Evolutionary conservation across 1,140 invertebrate species (phyloP), one percentile per base, ranked within the genome.

Genomic region (Philaenus spumarius): DNA sequence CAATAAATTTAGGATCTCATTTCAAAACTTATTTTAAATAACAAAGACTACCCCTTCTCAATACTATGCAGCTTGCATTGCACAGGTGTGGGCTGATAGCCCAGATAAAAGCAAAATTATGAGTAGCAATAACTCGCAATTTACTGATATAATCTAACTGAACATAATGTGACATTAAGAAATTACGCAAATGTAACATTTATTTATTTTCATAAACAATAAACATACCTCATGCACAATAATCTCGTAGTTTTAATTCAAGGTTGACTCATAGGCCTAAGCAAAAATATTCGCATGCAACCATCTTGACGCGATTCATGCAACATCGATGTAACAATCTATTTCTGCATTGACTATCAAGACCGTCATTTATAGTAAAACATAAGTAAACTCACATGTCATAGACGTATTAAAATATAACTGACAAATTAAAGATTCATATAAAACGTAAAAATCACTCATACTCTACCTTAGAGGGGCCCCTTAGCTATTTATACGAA

Each of bases 291-390:
- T 65, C 60, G 62, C 67, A 62, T 66, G 66, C 67, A 68, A 67
- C 67, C 67, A 69, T 69, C 66, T 69, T 69, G 67, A 66, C 67
- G 67, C 67, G 64, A 67, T 62, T 66, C 66, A 66, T 65, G 67
- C 66, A 66, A 66, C 66, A 62, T 64, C 58, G 60, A 64, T 62
- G 62, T 63, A 60, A 62, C 61, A 58, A 37, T 23, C 53, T 57
- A 58, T 64, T 63, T 60, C 46, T 65, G 61, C 63, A 62, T 47
- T 56, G 24, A 42, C 23, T 47, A 35, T 23, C 15, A 55, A 53
- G 23, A 15, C 34, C 26, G n/a, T 52, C 56, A 55, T 51, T 48
- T 54, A 48, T 43, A 20, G 30, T 19, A 58, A 35, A 2, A 23
- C 15, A 20, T 30, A 42, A 35, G 20, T 30, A 37, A 23, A 48